Evolutionary conservation across 2,888 invertebrate genomes (phyloP).

Genomic region (Cantharis nigra): DNA sequence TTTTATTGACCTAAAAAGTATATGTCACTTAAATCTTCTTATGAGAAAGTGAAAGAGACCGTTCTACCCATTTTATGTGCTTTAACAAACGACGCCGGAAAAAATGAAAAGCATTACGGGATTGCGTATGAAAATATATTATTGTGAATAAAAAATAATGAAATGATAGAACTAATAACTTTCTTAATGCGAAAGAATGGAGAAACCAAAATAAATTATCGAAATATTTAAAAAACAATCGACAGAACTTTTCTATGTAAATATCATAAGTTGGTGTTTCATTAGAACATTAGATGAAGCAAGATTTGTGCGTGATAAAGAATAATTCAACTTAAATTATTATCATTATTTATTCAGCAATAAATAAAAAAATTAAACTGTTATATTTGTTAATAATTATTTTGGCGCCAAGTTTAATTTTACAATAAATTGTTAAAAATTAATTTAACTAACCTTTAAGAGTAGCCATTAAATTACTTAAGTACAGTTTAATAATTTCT

Average conservation of each 20-base stretch:
- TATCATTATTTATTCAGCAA: neutral
- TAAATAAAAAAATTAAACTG: neutral
- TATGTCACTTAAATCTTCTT: neutral
- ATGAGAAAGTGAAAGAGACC: neutral
- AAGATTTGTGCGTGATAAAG: neutral
- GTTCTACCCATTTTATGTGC: neutral
- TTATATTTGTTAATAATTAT: neutral
- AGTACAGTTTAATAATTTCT: neutral
- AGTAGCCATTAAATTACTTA: neutral
- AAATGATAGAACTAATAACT: neutral
- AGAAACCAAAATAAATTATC: neutral
- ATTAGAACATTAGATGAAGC: neutral
- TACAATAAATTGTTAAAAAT: neutral
- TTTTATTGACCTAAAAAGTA: neutral
- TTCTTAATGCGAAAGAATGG: neutral
- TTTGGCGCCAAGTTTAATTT: neutral
- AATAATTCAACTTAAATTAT: neutral
- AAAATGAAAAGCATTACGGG: neutral
- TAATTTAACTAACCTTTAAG: constrained; percentile 1
- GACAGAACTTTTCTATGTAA: neutral
- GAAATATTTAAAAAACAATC: neutral
- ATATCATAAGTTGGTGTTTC: neutral
- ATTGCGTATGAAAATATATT: neutral
- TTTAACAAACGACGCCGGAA: neutral
- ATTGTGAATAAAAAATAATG: neutral